Conservation (phyloP, 2,888 invertebrate species). For the Dolichopus griseipennis region DNA sequence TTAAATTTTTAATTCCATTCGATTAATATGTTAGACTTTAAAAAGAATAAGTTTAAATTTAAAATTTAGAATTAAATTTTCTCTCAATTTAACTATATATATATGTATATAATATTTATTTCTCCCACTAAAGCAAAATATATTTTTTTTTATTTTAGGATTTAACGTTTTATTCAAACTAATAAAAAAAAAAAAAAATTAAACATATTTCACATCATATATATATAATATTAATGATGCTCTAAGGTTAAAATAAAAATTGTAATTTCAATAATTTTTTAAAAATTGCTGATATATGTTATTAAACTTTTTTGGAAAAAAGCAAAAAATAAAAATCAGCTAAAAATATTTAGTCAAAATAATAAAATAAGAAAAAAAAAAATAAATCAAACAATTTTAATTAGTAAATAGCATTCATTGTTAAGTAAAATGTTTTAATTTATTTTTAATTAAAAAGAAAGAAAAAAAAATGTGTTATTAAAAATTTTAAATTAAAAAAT, state of each 20-base stretch:
- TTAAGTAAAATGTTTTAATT: constrained; percentile 1
- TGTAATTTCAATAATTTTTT: not conserved
- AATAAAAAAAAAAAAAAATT: no score
- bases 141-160: not conserved
- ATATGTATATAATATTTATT: no score
- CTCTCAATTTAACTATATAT: no score
- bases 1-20: not conserved
- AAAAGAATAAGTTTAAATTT: not conserved
- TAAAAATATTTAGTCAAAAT: not conserved
- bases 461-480: not conserved
- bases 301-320: not conserved
- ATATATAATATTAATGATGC: not conserved
- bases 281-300: no score
- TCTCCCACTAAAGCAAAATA: not conserved
- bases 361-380: not conserved
- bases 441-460: not conserved
- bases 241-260: not conserved
- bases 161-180: not conserved
- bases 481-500: not conserved
- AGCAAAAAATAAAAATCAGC: not conserved
- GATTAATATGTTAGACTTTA: not conserved
- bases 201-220: not conserved
- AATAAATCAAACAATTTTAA: not conserved
- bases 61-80: not conserved
- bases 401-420: not conserved